Evolutionary conservation across 2,797 vertebrate species (phyloP).

Genomic region (Salmo trutta): DNA sequence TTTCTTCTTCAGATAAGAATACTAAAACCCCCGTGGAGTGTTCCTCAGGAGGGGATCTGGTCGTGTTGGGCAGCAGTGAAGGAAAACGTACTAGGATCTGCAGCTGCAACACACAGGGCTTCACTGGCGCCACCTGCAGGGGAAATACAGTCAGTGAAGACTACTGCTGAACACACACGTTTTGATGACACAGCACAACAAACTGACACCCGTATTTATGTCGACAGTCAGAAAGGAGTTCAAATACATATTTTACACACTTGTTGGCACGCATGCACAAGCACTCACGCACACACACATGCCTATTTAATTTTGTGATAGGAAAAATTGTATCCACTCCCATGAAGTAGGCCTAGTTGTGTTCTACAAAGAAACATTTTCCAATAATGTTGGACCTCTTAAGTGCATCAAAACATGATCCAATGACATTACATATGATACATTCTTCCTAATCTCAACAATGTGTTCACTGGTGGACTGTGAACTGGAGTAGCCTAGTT

Average conservation of each 20-base stretch:
- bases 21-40: not conserved
- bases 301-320: not conserved
- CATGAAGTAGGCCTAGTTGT: not conserved
- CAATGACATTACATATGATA: no score
- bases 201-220: not conserved
- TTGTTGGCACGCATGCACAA: not conserved
- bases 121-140: constrained; percentile 62
- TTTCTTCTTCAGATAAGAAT: not conserved
- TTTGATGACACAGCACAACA: not conserved
- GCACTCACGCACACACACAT: not conserved
- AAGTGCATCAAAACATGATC: no score
- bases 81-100: constrained; percentile 66
- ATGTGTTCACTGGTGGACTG: not conserved
- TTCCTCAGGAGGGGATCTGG: constrained; percentile 63
- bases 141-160: constrained; percentile 65
- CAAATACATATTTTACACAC: not conserved
- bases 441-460: not conserved
- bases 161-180: constrained; percentile 56
- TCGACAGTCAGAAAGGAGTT: not conserved
- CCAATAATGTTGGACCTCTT: not conserved
- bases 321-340: not conserved
- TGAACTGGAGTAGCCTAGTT: not conserved
- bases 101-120: constrained; percentile 48
- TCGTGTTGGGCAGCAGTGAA: constrained; percentile 69
- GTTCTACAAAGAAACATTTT: not conserved